A percentile compares a stretch with the other conserved stretches of the same genome.
Evolutionary conservation across 2,113 vertebrate genomes (phyloP).

Genomic region (Cyprinus carpio): DNA sequence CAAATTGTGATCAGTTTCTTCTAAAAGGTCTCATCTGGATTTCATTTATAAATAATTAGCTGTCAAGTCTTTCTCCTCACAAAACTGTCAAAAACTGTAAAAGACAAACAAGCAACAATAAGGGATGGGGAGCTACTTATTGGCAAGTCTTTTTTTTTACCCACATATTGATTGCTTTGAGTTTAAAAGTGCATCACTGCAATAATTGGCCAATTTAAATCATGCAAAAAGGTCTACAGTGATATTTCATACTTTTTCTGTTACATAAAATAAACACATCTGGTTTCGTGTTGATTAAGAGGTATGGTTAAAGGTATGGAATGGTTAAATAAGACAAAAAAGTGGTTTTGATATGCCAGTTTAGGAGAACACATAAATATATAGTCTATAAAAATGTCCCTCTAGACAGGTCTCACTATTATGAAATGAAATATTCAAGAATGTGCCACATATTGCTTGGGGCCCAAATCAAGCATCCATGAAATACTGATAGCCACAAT

Average conservation of each 20-base stretch:
- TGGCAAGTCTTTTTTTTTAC: not conserved
- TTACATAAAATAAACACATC: not conserved
- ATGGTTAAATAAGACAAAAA: not conserved
- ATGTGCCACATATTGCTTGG: not conserved
- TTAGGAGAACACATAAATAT: not conserved
- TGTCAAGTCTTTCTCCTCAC: not conserved
- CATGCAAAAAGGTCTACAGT: not conserved
- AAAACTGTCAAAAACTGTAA: conserved; percentile 1
- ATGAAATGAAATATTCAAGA: not conserved
- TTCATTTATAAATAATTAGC: conserved; percentile 7
- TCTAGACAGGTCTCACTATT: conserved; percentile 1
- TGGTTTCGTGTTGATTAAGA: not conserved
- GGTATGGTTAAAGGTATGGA: not conserved
- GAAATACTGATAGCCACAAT: conserved; percentile 1
- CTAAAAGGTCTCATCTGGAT: not conserved
- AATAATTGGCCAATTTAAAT: not conserved
- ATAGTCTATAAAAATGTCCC: not conserved
- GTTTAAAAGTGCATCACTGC: not conserved
- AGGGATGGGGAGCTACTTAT: not conserved
- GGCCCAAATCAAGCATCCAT: conserved; percentile 16
- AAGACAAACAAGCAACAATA: not conserved
- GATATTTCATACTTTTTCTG: not conserved
- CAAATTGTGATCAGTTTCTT: not conserved
- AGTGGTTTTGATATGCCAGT: not conserved
- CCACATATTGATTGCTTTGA: not conserved